A percentile compares a stretch with the other conserved stretches of the same genome.
phyloP scores from a whole-genome alignment of 2,888 invertebrate genomes.

The Aspidapion aeneum region DNA sequence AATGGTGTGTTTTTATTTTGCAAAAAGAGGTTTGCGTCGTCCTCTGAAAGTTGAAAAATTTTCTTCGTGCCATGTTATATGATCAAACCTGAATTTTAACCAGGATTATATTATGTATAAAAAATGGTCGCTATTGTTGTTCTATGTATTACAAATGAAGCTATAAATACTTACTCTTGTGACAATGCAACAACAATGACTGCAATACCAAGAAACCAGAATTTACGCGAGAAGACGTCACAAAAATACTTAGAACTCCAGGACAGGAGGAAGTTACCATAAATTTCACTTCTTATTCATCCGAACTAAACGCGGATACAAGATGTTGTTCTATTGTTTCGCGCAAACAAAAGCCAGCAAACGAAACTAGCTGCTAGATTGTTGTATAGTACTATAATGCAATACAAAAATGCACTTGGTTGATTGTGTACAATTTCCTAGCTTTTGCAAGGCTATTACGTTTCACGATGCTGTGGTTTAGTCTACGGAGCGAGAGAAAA shows the following conservation, averaged over 20 bases:
- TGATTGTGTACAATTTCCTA: background rate
- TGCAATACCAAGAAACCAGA: background rate
- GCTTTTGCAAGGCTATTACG: background rate
- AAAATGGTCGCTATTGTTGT: too few species aligned
- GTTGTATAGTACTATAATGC: too few species aligned
- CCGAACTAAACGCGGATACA: background rate
- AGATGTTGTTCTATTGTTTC: background rate
- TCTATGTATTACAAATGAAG: too few species aligned
- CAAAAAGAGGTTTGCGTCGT: too few species aligned
- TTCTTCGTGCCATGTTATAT: too few species aligned
- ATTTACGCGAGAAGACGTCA: too few species aligned
- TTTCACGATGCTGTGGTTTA: background rate
- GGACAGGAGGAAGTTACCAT: background rate
- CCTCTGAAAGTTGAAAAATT: too few species aligned
- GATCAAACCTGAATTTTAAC: too few species aligned
- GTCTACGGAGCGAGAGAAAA: background rate
- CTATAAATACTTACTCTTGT: background rate
- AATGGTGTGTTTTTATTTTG: too few species aligned
- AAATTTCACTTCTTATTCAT: background rate
- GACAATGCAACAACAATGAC: too few species aligned
- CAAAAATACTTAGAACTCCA: background rate
- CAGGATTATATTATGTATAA: too few species aligned
- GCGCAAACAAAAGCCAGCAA: background rate
- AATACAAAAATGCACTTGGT: background rate
- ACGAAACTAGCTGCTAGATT: too few species aligned